Conservation (phyloP, 2,888 invertebrate genomes). For the Stenichneumon culpator region DNA sequence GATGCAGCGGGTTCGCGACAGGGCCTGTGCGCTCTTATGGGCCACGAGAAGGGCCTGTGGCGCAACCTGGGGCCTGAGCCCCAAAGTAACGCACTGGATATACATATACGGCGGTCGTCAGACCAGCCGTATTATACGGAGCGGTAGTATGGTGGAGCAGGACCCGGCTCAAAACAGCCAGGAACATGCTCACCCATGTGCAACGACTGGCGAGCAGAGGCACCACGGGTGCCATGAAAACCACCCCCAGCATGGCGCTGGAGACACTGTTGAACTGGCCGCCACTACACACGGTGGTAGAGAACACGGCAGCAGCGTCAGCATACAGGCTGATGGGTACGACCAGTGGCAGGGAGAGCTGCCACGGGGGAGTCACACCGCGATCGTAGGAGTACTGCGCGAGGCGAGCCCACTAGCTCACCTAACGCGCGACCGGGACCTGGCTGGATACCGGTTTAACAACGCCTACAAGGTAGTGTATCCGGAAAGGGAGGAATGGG, state of each 20-base stretch:
- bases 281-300: not conserved
- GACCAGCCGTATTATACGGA: constrained; percentile 25
- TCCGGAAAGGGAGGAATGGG: not conserved
- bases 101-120: constrained; percentile 63
- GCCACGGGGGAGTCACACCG: not conserved
- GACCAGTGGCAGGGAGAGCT: not conserved
- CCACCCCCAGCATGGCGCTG: constrained; percentile 13
- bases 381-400: not conserved
- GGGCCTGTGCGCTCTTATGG: constrained; percentile 20
- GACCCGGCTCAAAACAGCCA: constrained; percentile 26
- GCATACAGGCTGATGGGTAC: constrained; percentile 4
- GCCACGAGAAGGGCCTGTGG: constrained; percentile 18
- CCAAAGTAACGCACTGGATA: constrained; percentile 55
- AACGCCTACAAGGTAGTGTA: not conserved
- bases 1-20: not conserved
- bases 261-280: constrained; percentile 3
- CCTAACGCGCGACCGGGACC: not conserved
- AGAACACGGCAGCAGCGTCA: not conserved
- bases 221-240: constrained; percentile 57
- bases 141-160: constrained; percentile 17
- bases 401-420: not conserved
- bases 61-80: constrained; percentile 57
- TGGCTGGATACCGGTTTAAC: not conserved
- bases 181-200: constrained; percentile 38
- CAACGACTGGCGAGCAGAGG: constrained; percentile 54